Evolutionary conservation across 2,888 invertebrate species (phyloP).

Genomic region (Arrhopalites spinosus): DNA sequence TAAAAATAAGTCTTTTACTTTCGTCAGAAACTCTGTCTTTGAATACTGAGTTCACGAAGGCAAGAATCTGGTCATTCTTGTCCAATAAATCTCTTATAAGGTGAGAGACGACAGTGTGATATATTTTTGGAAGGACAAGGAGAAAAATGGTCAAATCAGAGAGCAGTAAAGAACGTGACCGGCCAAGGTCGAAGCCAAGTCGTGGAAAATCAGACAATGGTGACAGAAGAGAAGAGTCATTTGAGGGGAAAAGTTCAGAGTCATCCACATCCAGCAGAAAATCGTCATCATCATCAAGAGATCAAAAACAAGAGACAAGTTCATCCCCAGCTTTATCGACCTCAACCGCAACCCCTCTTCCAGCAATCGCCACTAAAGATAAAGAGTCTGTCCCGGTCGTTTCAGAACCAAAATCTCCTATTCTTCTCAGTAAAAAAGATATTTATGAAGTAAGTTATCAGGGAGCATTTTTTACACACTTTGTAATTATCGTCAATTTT

Average conservation of each 20-base stretch:
- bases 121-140: no score
- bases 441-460: conserved; percentile 46
- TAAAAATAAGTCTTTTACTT: no score
- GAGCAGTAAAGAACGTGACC: conserved; percentile 29
- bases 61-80: no score
- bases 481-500: not conserved
- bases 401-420: conserved; percentile 31
- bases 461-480: not conserved
- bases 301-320: conserved; percentile 5
- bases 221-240: not conserved
- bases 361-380: conserved; percentile 22
- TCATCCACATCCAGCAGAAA: not conserved
- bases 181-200: conserved; percentile 17
- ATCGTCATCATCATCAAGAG: conserved; percentile 18
- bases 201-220: conserved; percentile 4
- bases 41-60: no score
- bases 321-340: not conserved
- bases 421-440: conserved; percentile 41
- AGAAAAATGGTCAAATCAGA: not conserved
- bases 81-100: no score
- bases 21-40: no score
- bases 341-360: not conserved
- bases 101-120: no score
- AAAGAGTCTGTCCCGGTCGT: conserved; percentile 22
- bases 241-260: not conserved